Evolutionary conservation across 2,113 vertebrate species (phyloP).

Genomic region (Zosterops pallidus): DNA sequence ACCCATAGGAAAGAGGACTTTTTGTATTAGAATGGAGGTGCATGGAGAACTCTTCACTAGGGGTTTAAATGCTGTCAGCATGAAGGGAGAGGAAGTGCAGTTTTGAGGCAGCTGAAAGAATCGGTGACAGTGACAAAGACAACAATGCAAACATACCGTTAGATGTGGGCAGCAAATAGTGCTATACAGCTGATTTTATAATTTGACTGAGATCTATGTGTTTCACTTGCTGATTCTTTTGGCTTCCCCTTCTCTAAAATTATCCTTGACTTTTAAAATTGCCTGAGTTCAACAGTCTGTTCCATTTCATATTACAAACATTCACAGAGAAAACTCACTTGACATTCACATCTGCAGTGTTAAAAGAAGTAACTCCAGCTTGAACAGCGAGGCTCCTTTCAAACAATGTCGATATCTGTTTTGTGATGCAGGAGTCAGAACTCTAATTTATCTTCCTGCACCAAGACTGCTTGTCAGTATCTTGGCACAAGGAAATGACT

Average conservation of each 20-base stretch:
- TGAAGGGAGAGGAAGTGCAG: neutral
- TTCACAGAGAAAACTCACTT: neutral
- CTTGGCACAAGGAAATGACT: slow-evolving; percentile 2
- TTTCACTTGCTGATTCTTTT: neutral
- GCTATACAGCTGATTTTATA: neutral
- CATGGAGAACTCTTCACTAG: neutral
- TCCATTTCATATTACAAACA: neutral
- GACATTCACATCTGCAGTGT: neutral
- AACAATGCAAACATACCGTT: neutral
- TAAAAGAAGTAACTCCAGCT: neutral
- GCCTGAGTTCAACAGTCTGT: neutral
- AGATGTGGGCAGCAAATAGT: neutral
- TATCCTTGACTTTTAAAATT: neutral
- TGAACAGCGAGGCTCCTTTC: neutral
- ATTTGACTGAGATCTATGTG: neutral
- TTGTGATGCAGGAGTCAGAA: neutral
- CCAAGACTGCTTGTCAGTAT: slow-evolving; percentile 11
- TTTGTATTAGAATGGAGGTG: neutral
- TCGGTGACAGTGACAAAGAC: neutral
- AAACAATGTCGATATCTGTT: neutral
- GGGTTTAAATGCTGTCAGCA: neutral
- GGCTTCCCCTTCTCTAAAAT: neutral
- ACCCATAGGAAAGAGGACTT: neutral
- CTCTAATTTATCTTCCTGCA: neutral
- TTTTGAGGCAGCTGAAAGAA: neutral